Evolutionary conservation across 1,140 invertebrate genomes (phyloP).

Genomic region (Eurosta solidaginis): DNA sequence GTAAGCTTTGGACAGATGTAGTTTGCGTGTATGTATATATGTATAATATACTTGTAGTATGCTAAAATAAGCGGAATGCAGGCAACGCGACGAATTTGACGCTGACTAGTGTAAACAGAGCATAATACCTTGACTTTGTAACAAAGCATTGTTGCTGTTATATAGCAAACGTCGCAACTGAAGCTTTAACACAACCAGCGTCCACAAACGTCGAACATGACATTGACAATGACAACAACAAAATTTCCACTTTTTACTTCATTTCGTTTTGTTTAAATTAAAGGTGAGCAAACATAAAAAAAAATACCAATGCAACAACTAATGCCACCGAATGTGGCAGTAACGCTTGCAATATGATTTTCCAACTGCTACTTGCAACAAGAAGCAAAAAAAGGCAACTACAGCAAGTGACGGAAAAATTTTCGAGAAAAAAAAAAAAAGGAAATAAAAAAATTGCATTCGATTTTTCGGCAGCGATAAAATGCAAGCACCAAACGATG

Average conservation of each 20-base stretch:
- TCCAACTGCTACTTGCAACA: neutral
- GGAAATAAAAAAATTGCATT: neutral
- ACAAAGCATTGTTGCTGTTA: neutral
- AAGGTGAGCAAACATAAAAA: neutral
- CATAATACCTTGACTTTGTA: neutral
- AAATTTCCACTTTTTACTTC: neutral
- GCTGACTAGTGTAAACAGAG: conserved; percentile 10
- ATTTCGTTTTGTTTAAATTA: too few relatives aligned
- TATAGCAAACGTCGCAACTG: neutral
- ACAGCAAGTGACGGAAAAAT: neutral
- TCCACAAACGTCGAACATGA: neutral
- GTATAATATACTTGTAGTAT: too few relatives aligned
- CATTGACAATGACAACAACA: conserved; percentile 27
- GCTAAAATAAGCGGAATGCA: neutral
- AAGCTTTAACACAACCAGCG: neutral
- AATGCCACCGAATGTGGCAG: neutral
- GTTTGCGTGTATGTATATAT: neutral
- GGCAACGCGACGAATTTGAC: neutral
- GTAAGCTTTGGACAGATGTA: too few relatives aligned
- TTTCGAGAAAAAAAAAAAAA: neutral
- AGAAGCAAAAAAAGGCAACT: too few relatives aligned
- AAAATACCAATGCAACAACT: neutral
- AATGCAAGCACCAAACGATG: conserved; percentile 23
- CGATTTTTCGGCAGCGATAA: conserved; percentile 26
- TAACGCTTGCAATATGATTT: neutral